Conservation (phyloP, 2,888 invertebrate species). For the Drosophila borborema region DNA sequence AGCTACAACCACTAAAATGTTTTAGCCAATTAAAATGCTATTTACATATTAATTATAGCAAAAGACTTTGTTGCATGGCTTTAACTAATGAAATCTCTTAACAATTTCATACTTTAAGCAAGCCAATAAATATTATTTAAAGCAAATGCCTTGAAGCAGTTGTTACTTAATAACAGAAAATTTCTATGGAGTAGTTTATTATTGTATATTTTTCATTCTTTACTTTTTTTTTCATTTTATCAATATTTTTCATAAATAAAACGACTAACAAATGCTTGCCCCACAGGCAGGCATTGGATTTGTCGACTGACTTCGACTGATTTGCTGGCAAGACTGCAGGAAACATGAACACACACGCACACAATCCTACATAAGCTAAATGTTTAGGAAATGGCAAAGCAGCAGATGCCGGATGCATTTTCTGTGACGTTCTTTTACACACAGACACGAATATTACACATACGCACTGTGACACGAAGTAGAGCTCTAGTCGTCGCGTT, state of each 20-base stretch:
- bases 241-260: slow-evolving; percentile 23
- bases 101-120: neutral
- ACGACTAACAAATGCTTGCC: slow-evolving; percentile 21
- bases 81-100: neutral
- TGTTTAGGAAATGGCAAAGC: slow-evolving; percentile 78
- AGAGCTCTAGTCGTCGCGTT: slow-evolving; percentile 47
- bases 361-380: slow-evolving; percentile 48
- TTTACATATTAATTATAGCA: neutral
- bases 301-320: slow-evolving; percentile 58
- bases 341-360: slow-evolving; percentile 12
- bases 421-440: slow-evolving; percentile 41
- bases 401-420: slow-evolving; percentile 71
- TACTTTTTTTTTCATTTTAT: neutral
- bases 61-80: neutral
- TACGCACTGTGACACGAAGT: slow-evolving; percentile 47
- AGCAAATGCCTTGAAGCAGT: neutral
- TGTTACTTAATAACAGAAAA: neutral
- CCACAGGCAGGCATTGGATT: slow-evolving; percentile 18
- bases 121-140: neutral
- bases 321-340: slow-evolving; percentile 60
- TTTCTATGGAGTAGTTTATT: neutral
- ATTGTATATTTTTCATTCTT: neutral
- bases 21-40: neutral
- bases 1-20: neutral
- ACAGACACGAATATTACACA: slow-evolving; percentile 38